Percentiles rank a stretch among this genome's conserved stretches.
phyloP scores from a whole-genome alignment of 37 sponge, comb jelly and placozoan species.

The Petrosia ficiformis region DNA sequence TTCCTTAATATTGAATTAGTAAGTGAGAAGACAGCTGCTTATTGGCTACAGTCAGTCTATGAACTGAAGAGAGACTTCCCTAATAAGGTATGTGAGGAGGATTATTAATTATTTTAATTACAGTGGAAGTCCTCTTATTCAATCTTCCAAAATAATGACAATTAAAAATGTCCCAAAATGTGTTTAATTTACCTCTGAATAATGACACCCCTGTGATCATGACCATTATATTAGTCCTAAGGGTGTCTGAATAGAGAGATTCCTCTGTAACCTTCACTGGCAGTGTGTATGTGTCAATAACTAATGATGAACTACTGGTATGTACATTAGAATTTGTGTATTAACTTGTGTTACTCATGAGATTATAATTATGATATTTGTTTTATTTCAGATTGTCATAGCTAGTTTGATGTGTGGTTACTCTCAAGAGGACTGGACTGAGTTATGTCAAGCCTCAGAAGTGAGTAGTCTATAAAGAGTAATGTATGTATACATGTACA shows the following conservation, averaged over 20 bases:
- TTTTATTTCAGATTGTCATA: constrained; percentile 72
- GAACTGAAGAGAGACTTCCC: constrained; percentile 94
- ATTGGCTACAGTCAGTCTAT: constrained; percentile 87
- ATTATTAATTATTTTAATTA: too few relatives aligned
- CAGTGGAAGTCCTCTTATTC: too few relatives aligned
- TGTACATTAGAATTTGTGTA: too few relatives aligned
- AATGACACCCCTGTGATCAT: neutral
- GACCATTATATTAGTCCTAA: too few relatives aligned
- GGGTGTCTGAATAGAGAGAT: too few relatives aligned
- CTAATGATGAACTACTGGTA: too few relatives aligned
- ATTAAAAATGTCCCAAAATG: too few relatives aligned
- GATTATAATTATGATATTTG: neutral
- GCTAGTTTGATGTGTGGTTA: constrained; percentile 97
- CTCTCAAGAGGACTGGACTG: constrained; percentile 82
- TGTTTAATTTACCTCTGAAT: too few relatives aligned
- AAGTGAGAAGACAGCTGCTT: constrained; percentile 94
- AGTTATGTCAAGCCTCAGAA: constrained; percentile 67
- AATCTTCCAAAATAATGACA: too few relatives aligned
- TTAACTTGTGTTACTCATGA: too few relatives aligned
- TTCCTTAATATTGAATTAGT: constrained; percentile 97
- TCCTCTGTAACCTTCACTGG: too few relatives aligned
- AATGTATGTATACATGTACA: neutral
- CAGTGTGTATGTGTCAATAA: too few relatives aligned
- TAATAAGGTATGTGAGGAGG: constrained; percentile 47
- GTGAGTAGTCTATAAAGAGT: constrained; percentile 4